Percentiles rank a stretch among this genome's conserved stretches.
Conservation (phyloP, 2,797 vertebrate species). For the Phataginus tetradactyla region DNA sequence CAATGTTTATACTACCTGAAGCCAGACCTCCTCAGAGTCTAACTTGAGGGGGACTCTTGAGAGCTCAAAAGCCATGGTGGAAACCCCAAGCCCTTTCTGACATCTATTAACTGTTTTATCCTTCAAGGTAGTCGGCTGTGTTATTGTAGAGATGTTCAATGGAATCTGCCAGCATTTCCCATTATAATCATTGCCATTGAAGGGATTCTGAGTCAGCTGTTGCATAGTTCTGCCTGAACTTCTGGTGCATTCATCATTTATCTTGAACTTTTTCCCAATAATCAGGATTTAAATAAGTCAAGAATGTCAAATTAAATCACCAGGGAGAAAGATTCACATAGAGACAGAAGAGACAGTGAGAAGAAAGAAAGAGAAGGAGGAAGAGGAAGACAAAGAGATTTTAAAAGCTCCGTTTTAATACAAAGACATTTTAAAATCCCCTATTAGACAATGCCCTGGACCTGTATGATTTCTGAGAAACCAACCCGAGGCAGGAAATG, state of each 20-base stretch:
- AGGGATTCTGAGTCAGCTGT: conserved; percentile 68
- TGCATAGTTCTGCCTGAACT: conserved; percentile 54
- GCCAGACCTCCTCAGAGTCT: conserved; percentile 85
- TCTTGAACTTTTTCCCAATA: background rate
- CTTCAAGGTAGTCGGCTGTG: conserved; percentile 80
- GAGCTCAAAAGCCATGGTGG: conserved; percentile 81
- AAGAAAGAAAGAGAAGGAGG: background rate
- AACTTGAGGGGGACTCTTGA: conserved; percentile 85
- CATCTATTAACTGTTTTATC: conserved; percentile 86
- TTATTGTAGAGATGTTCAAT: conserved; percentile 76
- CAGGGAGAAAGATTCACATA: background rate
- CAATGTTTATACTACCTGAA: conserved; percentile 85
- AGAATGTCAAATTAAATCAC: background rate
- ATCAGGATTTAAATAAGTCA: conserved; percentile 47
- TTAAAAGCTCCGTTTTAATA: background rate
- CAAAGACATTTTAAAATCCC: background rate
- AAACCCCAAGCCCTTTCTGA: conserved; percentile 83
- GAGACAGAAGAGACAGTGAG: background rate
- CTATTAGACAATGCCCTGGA: background rate
- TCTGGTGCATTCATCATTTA: background rate
- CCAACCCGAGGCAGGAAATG: background rate
- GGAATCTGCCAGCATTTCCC: background rate
- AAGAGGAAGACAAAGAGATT: background rate
- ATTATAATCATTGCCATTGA: background rate
- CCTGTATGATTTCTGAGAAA: background rate